A percentile compares a stretch with the other conserved stretches of the same genome.
Conservation (phyloP, 2,113 vertebrate genomes). For the Corythoichthys haematopterus region DNA sequence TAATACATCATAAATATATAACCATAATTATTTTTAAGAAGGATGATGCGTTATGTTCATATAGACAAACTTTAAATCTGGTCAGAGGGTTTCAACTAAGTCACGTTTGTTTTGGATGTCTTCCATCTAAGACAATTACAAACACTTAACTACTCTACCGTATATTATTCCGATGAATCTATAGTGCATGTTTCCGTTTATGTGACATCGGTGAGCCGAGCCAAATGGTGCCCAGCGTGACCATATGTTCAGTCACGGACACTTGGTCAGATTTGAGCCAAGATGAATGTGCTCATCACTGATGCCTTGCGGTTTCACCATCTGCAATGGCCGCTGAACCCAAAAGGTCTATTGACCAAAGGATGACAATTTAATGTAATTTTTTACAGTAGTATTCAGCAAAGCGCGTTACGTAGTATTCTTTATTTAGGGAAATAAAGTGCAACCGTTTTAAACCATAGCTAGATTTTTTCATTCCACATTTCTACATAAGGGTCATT, state of each 20-base stretch:
- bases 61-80: slow-evolving; percentile 23
- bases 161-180: slow-evolving; percentile 43
- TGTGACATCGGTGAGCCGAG: slow-evolving; percentile 52
- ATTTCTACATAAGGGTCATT: background rate
- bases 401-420: background rate
- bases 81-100: slow-evolving; percentile 5
- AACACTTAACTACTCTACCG: slow-evolving; percentile 37
- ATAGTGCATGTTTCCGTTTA: slow-evolving; percentile 52
- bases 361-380: slow-evolving; percentile 30
- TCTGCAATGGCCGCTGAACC: slow-evolving; percentile 60
- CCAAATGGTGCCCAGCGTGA: slow-evolving; percentile 68
- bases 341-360: slow-evolving; percentile 33
- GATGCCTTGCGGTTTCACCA: slow-evolving; percentile 69
- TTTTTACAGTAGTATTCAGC: background rate
- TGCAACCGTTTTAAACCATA: background rate
- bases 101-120: slow-evolving; percentile 33
- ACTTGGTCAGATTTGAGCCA: slow-evolving; percentile 54
- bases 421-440: background rate
- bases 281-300: slow-evolving; percentile 60
- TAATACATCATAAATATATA: no score
- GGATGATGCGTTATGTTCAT: background rate
- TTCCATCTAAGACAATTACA: slow-evolving; percentile 43
- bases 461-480: background rate
- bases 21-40: background rate
- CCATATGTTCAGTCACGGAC: slow-evolving; percentile 71